Conservation (phyloP, 2,797 vertebrate species). For the Alosa sapidissima region DNA sequence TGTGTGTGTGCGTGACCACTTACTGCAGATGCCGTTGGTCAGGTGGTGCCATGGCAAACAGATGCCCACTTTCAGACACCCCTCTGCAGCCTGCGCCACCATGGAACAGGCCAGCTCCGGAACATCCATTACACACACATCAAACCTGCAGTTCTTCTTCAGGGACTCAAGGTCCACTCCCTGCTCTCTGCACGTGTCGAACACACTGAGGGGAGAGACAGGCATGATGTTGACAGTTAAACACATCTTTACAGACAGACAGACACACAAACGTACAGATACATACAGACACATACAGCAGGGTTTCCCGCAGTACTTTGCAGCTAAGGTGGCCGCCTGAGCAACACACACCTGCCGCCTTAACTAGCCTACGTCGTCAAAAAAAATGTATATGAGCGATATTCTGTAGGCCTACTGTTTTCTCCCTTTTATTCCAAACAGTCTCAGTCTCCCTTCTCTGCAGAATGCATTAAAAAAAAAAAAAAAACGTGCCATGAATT, state of each 20-base stretch:
- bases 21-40: conserved; percentile 67
- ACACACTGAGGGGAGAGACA: conserved; percentile 56
- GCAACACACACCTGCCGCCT: too few species aligned
- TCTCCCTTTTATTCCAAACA: too few species aligned
- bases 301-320: too few species aligned
- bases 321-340: too few species aligned
- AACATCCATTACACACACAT: conserved; percentile 46
- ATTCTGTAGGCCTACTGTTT: too few species aligned
- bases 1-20: background rate
- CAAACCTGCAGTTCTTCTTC: conserved; percentile 63
- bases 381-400: too few species aligned
- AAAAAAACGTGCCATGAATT: too few species aligned
- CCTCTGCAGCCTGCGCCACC: conserved; percentile 61
- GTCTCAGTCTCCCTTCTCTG: too few species aligned
- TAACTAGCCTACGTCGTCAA: too few species aligned
- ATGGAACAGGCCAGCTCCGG: conserved; percentile 50
- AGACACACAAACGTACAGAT: background rate
- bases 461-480: too few species aligned
- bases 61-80: conserved; percentile 57
- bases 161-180: conserved; percentile 43
- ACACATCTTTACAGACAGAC: background rate
- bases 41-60: conserved; percentile 71
- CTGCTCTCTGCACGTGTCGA: conserved; percentile 55
- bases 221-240: background rate
- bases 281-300: too few species aligned